phyloP scores from a whole-genome alignment of 2,797 vertebrate species.

The Hybognathus amarus region DNA sequence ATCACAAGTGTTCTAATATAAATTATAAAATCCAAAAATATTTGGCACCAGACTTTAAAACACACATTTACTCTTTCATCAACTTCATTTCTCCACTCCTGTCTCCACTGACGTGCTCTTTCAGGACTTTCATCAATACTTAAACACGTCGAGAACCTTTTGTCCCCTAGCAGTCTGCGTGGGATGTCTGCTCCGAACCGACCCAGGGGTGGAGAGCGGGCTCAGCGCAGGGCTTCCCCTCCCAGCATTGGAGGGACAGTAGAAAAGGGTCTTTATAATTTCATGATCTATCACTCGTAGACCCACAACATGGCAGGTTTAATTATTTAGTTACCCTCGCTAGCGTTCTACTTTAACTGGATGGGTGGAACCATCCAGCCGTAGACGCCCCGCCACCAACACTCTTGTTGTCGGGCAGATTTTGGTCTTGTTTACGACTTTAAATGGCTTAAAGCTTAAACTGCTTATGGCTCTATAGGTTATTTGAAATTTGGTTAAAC shows the following conservation, averaged over 20 bases:
- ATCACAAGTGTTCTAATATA: neutral
- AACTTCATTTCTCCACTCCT: neutral
- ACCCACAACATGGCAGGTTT: constrained; percentile 71
- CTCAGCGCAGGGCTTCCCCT: constrained; percentile 9
- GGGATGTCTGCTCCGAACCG: constrained; percentile 16
- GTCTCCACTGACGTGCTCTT: constrained; percentile 30
- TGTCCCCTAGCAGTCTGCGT: constrained; percentile 30
- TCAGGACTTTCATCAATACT: constrained; percentile 71
- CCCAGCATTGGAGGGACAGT: neutral
- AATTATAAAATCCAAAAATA: neutral
- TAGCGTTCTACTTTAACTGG: constrained; percentile 27
- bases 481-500: neutral
- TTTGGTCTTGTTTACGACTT: constrained; percentile 47
- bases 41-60: neutral
- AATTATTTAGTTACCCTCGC: constrained; percentile 73
- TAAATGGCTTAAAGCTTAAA: constrained; percentile 21
- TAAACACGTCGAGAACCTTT: constrained; percentile 65
- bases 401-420: constrained; percentile 72
- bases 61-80: neutral
- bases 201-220: constrained; percentile 25
- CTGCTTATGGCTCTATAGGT: constrained; percentile 1
- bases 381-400: neutral
- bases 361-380: constrained; percentile 35
- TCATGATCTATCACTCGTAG: constrained; percentile 69
- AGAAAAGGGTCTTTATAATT: constrained; percentile 71